These are phyloP conservation scores for Protomyctophum bolini DNA, from an alignment of 2,113 vertebrate species.

Conservation along the genomic window DNA sequence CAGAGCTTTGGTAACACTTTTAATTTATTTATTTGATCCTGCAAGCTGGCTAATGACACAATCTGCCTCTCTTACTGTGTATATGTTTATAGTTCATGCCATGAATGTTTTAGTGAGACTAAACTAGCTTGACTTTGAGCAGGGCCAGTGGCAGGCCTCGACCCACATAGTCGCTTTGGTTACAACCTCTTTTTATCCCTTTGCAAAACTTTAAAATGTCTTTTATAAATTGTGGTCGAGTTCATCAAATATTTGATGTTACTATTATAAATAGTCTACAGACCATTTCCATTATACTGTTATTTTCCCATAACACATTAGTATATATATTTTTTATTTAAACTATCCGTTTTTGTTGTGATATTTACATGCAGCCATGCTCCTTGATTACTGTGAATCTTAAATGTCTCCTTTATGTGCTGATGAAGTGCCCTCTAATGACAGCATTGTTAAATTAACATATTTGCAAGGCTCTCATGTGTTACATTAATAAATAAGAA, in stretches of 20 bases:
- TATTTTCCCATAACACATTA: too few species aligned
- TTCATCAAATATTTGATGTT: too few species aligned
- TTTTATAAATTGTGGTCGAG: background rate
- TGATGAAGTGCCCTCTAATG: slow-evolving; percentile 51
- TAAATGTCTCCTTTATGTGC: slow-evolving; percentile 20
- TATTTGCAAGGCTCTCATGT: slow-evolving; percentile 25
- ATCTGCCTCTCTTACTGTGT: slow-evolving; percentile 16
- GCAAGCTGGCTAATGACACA: slow-evolving; percentile 1
- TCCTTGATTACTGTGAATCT: slow-evolving; percentile 42
- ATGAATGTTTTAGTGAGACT: slow-evolving; percentile 20
- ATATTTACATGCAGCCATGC: slow-evolving; percentile 23
- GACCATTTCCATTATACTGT: too few species aligned
- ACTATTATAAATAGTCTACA: too few species aligned
- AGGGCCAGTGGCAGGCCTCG: slow-evolving; percentile 11
- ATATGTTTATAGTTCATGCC: slow-evolving; percentile 12
- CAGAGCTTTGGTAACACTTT: background rate
- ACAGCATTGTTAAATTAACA: slow-evolving; percentile 38
- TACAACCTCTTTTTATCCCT: too few species aligned
- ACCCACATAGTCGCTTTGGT: too few species aligned
- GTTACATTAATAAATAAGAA: slow-evolving; percentile 28
- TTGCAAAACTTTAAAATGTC: slow-evolving; percentile 5
- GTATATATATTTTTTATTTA: slow-evolving; percentile 1
- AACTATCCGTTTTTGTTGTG: background rate
- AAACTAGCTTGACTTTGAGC: slow-evolving; percentile 27
- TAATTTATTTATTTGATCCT: background rate